Percentiles rank a stretch among this genome's conserved stretches.
phyloP scores from a whole-genome alignment of 1,140 invertebrate species.

The Zaprionus vittiger region DNA sequence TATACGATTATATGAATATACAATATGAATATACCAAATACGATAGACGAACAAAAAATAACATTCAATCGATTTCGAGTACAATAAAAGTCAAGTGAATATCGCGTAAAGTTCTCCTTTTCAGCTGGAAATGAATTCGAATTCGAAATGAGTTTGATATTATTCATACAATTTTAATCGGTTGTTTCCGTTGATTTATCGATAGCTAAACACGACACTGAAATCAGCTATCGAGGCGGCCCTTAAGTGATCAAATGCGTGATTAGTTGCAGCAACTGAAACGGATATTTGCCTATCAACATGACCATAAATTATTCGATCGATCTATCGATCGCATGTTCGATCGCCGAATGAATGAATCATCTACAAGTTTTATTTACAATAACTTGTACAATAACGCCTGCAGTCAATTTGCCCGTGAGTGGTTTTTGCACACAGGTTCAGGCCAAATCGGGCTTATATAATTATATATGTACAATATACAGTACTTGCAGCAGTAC shows the following conservation, averaged over 20 bases:
- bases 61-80: slow-evolving; percentile 66
- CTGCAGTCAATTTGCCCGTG: slow-evolving; percentile 38
- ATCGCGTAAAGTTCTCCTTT: neutral
- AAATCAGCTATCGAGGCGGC: neutral
- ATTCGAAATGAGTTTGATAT: neutral
- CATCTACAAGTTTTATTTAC: slow-evolving; percentile 43
- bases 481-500: no score
- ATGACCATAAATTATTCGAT: slow-evolving; percentile 72
- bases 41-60: slow-evolving; percentile 39
- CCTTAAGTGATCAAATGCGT: slow-evolving; percentile 23
- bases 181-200: slow-evolving; percentile 20
- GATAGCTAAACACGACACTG: slow-evolving; percentile 12
- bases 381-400: slow-evolving; percentile 53
- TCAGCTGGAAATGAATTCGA: neutral
- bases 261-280: slow-evolving; percentile 37
- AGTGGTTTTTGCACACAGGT: slow-evolving; percentile 57
- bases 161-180: slow-evolving; percentile 4
- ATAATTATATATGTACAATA: slow-evolving; percentile 67
- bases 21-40: slow-evolving; percentile 35
- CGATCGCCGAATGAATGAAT: slow-evolving; percentile 45
- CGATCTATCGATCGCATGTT: slow-evolving; percentile 21
- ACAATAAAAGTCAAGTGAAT: slow-evolving; percentile 56
- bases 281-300: slow-evolving; percentile 76
- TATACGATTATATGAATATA: slow-evolving; percentile 21
- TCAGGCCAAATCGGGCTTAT: slow-evolving; percentile 67